Evolutionary conservation across 2,888 invertebrate genomes (phyloP), one percentile per base, ranked within the genome.

Genomic region (Dichetophora obliterata): DNA sequence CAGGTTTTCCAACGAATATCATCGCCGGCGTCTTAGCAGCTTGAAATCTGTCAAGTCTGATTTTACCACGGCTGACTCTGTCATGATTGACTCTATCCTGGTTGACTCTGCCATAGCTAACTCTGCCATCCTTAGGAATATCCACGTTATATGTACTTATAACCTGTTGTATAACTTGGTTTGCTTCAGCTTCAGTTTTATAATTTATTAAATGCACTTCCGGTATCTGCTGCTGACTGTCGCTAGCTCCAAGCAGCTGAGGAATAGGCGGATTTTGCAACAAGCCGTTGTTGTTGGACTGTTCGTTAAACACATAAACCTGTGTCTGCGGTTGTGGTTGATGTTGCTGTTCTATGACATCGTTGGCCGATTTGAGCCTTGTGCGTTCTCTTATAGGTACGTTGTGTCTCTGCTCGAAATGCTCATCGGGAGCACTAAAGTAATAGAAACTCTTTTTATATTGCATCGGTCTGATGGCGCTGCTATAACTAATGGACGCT

Each of bases 171-270:
- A 43, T 43, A 80, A 78, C 31, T 78, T 43, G 63, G 6, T 78
- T 69, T 9, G 78, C 79, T 9, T 83, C 82, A 1, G 77, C 80
- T 1, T 79, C 59, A 0, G 80, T 81, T 34, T 75, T 77, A 63
- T 83, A 84, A 24, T 82, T 81, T 19, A 82, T 70, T 54, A 81
- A 80, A 52, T 80, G 77, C 22, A 82, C 80, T 76, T 86, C 84
- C 63, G 83, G 78, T 9, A 78, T 80, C 0, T 70, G 75, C 50
- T 48, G 77, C 37, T 31, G 74, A 14, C 0, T 70, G n/a, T 2
- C 24, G 19, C 6, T 54, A 8, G 5, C 22, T n/a, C 5, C 9
- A n/a, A n/a, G 14, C 4, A 68, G 43, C 24, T 77, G 80, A 11
- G 79, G 68, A n/a, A 78, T 71, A 5, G 78, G 66, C 9, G 74